Base-by-base conservation (phyloP, 2,797 vertebrate genomes). In the Rhadinocentrus ornatus region DNA sequence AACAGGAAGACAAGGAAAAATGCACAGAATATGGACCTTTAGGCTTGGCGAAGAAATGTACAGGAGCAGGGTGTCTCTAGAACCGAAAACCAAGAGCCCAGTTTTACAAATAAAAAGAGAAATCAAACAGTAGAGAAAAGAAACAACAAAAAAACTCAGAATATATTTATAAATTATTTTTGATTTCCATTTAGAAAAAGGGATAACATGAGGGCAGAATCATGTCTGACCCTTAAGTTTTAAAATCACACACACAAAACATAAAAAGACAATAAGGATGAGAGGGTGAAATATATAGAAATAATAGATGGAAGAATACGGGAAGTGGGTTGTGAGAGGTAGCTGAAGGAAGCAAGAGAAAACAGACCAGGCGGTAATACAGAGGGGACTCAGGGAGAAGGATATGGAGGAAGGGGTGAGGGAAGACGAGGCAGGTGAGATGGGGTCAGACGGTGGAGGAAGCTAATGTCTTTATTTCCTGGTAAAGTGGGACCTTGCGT, bases 381-480 rank as follows among this genome's bases (percentile, higher is more conserved):
- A 78, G 81, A 82, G 74, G 87, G 87, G 88, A 90, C 85, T 88
- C 85, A 76, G 84, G 79, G 78, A 87, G 75, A 81, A 59, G 39
- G 75, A 80, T 79, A 75, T 66, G 37, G 77, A 81, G 69, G 65
- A 76, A 68, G 46, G 74, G 84, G 79, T 56, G 76, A 83, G 68
- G 67, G 54, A 82, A 88, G 86, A 86, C 71, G 71, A 86, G 78
- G 78, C 75, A 87, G 90, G 86, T 86, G 87, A 89, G 85, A 68
- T 52, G 55, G 76, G 92, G 91, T 92, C 78, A 91, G 92, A 92
- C 82, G 85, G 90, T 82, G 89, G 87, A 91, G 83, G 86, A 90
- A 87, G 88, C 88, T 87, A 91, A 93, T 93, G 91, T 94, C 93
- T 95, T 94, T 93, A 94, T 94, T 93, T 94, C 86, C 89, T 85